Base-by-base conservation (phyloP, 2,888 invertebrate genomes). In the Ferrisia virgata region DNA sequence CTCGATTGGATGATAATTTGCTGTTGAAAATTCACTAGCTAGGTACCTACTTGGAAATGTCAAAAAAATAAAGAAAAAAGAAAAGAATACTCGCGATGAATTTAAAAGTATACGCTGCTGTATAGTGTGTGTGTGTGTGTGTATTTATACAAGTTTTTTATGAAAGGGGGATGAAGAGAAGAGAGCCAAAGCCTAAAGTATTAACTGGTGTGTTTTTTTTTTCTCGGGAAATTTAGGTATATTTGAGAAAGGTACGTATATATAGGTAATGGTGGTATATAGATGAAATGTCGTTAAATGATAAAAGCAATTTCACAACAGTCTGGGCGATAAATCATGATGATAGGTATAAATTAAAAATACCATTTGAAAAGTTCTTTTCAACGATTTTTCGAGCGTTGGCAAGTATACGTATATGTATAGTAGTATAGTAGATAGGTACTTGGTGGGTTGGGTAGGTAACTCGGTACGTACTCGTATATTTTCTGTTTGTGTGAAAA, bases 201-300 rank as follows among this genome's bases (percentile, higher is more conserved):
- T n/a, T 47, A 47, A 47, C 47, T 47, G 47, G 47, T 18, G 18
- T 47, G n/a, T 47, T 47, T 47, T 47, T 40, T 18, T 18, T 18
- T 47, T 47, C 18, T 47, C 18, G n/a, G n/a, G 28, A 64, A 28
- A 64, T 28, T n/a, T n/a, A n/a, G n/a, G n/a, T n/a, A 3, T 28
- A 64, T 64, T 64, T 28, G 58, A 64, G 28, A 64, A 64, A 64
- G 28, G 36, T 36, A 36, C 36, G 5, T 36, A 36, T 36, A 36
- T n/a, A 8, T 36, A 36, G 8, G 36, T 36, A 36, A 36, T n/a
- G n/a, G n/a, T n/a, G n/a, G 40, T 40, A 18, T 64, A 64, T 64
- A 64, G 58, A 64, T 64, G 58, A 64, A 28, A 64, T 28, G 58
- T 64, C 58, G 58, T 64, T 64, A 64, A 64, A 64, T 64, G 58